Base-by-base conservation (phyloP, 2,113 vertebrate species). In the Semnopithecus entellus region DNA sequence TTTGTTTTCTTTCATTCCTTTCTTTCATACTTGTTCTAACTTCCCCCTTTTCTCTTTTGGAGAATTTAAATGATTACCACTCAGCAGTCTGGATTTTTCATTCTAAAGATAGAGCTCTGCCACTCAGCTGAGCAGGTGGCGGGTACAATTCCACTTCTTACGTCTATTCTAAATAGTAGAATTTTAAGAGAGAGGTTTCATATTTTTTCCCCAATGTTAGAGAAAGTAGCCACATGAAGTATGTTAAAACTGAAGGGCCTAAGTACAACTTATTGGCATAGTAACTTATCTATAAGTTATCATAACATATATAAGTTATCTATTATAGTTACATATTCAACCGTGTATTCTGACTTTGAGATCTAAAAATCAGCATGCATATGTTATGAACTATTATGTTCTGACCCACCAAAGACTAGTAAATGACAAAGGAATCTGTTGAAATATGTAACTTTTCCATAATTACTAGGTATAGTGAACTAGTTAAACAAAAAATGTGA, bases 251-350 rank as follows among this genome's bases (percentile, higher is more conserved):
- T 4, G 23, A 94, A 95, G 43, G 45, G 13, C 6, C 23, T 61
- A 72, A 64, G 32, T 38, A 27, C 61, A 43, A 86, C 50, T 93
- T 81, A 86, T 25, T 89, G 79, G 43, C 10, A 50, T 1, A 38
- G 20, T 48, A 72, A 64, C 35, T 61, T 59, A 72, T 13, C 93
- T 43, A 30, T 61, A 91, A 83, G 27, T 72, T 97, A 32, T 32
- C 8, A 59, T 59, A 59, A 59, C 8, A 23, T 59, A 23, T 59
- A 59, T 22, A 23, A 23, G 43, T 64, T 50, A 64, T 84, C 78
- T 81, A 78, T 76, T 66, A 81, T 89, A 95, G 93, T 95, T 92
- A 94, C 4, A 95, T 45, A 94, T 61, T 89, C 1, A 0, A 84
- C 72, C 40, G 2, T 73, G 52, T 43, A 75, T 64, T 55, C 35